Conservation (phyloP, 2,797 vertebrate genomes). For the Pelobates cultripes region DNA sequence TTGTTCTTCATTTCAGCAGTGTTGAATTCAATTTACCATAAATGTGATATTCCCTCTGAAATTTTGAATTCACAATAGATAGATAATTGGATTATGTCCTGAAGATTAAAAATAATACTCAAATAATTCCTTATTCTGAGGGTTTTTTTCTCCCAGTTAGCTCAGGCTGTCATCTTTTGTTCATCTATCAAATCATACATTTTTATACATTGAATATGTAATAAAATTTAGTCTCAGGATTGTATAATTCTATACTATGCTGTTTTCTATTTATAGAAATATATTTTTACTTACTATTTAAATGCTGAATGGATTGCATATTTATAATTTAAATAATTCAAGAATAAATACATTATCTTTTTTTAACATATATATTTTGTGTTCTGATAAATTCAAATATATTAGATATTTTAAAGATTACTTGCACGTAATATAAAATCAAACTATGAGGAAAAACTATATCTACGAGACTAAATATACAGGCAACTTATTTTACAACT, state of each 20-base stretch:
- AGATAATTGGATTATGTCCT: conserved; percentile 93
- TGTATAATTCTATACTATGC: conserved; percentile 57
- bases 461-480: too few species aligned
- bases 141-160: conserved; percentile 62
- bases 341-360: not conserved
- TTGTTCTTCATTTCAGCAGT: conserved; percentile 75
- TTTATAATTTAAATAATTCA: not conserved
- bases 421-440: too few species aligned
- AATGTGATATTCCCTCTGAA: conserved; percentile 91
- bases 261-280: conserved; percentile 61
- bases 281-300: not conserved
- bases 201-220: conserved; percentile 77
- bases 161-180: conserved; percentile 75
- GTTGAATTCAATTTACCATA: conserved; percentile 78
- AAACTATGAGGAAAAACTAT: too few species aligned
- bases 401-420: too few species aligned
- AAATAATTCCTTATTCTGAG: conserved; percentile 74
- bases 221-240: conserved; percentile 75
- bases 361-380: not conserved
- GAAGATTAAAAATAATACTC: conserved; percentile 90
- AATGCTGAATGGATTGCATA: not conserved
- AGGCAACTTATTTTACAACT: too few species aligned
- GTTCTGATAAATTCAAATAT: too few species aligned
- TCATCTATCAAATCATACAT: conserved; percentile 78
- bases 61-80: conserved; percentile 89